A percentile compares a stretch with the other conserved stretches of the same genome.
Conservation (phyloP, 2,888 invertebrate genomes). For the Nomada goodeniana region DNA sequence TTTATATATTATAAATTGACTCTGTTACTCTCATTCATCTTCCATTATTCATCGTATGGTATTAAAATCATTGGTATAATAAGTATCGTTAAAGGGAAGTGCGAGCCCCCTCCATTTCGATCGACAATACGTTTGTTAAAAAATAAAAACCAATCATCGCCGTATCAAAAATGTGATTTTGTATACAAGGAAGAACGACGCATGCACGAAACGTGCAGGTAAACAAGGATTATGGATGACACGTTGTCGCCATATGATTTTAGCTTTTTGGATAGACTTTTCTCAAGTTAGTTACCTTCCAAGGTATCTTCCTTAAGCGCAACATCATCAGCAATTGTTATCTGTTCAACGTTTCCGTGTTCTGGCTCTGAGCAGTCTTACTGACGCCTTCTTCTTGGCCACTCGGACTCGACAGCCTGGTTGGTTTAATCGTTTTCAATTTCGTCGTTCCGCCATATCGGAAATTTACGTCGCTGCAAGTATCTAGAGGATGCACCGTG, state of each 20-base stretch:
- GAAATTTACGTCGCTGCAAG: slow-evolving; percentile 91
- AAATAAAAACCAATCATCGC: slow-evolving; percentile 51
- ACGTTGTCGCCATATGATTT: slow-evolving; percentile 4
- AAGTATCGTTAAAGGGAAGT: slow-evolving; percentile 54
- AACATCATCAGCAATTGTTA: slow-evolving; percentile 79
- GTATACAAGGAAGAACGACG: slow-evolving; percentile 34
- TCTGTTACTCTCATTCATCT: slow-evolving; percentile 38
- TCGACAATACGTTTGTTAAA: slow-evolving; percentile 30
- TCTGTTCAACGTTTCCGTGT: slow-evolving; percentile 79
- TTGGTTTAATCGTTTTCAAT: slow-evolving; percentile 89
- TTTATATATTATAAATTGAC: slow-evolving; percentile 60
- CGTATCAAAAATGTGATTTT: slow-evolving; percentile 54
- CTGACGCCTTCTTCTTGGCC: slow-evolving; percentile 72
- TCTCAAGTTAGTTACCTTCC: slow-evolving; percentile 59
- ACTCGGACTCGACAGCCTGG: slow-evolving; percentile 73
- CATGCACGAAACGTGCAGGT: slow-evolving; percentile 28
- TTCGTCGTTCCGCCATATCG: slow-evolving; percentile 93
- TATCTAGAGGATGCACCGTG: slow-evolving; percentile 89
- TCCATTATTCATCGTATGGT: slow-evolving; percentile 19
- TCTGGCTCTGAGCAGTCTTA: slow-evolving; percentile 77
- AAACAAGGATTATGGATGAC: slow-evolving; percentile 30
- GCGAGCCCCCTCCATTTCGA: slow-evolving; percentile 7
- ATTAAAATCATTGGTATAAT: slow-evolving; percentile 60
- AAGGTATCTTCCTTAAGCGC: slow-evolving; percentile 72
- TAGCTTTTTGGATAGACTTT: slow-evolving; percentile 64